Conservation (phyloP, 1,140 invertebrate species). For the Drosophila santomea region DNA sequence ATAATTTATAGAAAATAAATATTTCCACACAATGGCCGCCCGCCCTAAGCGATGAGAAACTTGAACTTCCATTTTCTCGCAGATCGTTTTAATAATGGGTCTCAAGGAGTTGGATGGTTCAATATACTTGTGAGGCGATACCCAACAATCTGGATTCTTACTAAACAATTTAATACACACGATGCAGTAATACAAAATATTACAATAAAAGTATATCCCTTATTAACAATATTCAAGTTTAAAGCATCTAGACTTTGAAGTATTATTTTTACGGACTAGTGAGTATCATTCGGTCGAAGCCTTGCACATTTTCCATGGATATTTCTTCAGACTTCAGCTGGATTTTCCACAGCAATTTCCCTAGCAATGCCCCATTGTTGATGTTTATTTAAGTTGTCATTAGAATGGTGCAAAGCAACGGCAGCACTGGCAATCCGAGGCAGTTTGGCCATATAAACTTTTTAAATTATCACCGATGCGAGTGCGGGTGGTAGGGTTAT, state of each 20-base stretch:
- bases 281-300: not conserved
- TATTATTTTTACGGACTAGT: not conserved
- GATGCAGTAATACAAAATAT: not conserved
- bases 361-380: constrained; percentile 49
- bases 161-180: not conserved
- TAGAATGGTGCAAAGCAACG: constrained; percentile 69
- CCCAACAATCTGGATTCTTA: not conserved
- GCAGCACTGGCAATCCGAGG: constrained; percentile 46
- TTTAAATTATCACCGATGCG: constrained; percentile 77
- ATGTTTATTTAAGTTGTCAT: constrained; percentile 83
- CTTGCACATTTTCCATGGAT: not conserved
- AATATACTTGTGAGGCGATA: not conserved
- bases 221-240: too few species aligned
- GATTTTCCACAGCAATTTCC: constrained; percentile 36
- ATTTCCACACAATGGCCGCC: constrained; percentile 66
- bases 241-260: not conserved
- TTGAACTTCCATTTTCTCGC: constrained; percentile 51
- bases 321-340: constrained; percentile 25
- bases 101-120: not conserved
- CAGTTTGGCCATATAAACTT: constrained; percentile 74
- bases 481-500: constrained; percentile 14
- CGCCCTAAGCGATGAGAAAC: constrained; percentile 65
- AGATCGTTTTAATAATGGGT: constrained; percentile 34
- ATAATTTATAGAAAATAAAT: constrained; percentile 83
- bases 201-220: not conserved